Conservation (phyloP, 2,888 invertebrate genomes). For the Mactromeris polynyma region DNA sequence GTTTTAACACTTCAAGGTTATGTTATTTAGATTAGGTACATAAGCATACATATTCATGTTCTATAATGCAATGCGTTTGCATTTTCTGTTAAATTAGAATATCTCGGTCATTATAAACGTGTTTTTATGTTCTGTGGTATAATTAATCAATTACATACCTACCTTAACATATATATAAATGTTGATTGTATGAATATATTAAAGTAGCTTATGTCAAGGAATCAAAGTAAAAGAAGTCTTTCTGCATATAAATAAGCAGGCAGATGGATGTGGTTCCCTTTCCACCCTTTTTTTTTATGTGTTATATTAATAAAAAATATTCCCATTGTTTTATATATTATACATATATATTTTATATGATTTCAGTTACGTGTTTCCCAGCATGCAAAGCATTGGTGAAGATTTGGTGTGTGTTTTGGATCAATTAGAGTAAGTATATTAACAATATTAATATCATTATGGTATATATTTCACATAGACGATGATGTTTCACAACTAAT, state of each 20-base stretch:
- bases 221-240: no score
- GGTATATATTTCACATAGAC: no score
- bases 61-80: neutral
- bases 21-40: neutral
- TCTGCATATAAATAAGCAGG: no score
- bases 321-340: neutral
- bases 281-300: no score
- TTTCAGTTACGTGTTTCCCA: constrained; percentile 93
- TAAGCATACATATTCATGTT: no score
- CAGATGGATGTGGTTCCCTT: no score
- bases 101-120: neutral
- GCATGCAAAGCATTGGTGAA: constrained; percentile 93
- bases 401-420: constrained; percentile 94
- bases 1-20: neutral
- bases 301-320: neutral
- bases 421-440: constrained; percentile 90
- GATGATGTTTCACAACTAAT: no score
- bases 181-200: no score
- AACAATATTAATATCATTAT: no score
- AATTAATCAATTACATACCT: neutral
- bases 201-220: no score
- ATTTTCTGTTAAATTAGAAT: neutral
- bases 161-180: no score
- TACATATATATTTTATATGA: neutral
- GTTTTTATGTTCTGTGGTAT: neutral